Percentiles rank a stretch among this genome's conserved stretches.
These are phyloP conservation scores for Chloroclysta siterata DNA, from an alignment of 2,888 invertebrate genomes.

Conservation along the genomic window DNA sequence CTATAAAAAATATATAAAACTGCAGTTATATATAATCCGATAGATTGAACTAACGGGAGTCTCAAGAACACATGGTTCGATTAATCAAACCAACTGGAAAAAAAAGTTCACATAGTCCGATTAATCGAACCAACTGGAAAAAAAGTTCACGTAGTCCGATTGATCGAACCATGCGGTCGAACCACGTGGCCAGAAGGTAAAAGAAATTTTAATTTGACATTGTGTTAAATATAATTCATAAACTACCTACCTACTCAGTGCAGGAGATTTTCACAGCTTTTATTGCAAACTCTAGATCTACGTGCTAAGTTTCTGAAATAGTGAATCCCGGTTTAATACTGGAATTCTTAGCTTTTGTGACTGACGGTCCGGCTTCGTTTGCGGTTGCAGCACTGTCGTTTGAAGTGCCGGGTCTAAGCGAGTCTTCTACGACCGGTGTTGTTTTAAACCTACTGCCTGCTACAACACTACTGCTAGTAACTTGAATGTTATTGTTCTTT, in stretches of 20 bases:
- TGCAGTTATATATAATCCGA: too few species aligned
- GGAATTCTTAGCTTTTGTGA: conserved; percentile 69
- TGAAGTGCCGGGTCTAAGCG: conserved; percentile 56
- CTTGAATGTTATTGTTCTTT: conserved; percentile 59
- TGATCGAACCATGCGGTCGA: too few species aligned
- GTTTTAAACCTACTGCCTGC: conserved; percentile 73
- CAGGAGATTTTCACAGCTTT: conserved; percentile 23
- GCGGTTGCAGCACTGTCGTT: conserved; percentile 57
- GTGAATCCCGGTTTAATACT: conserved; percentile 71
- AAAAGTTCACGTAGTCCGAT: too few species aligned
- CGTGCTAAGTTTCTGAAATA: conserved; percentile 55
- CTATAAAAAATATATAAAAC: too few species aligned
- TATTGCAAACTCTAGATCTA: conserved; percentile 22
- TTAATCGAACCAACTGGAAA: too few species aligned
- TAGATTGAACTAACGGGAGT: too few species aligned
- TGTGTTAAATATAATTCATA: neutral
- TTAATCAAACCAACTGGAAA: too few species aligned
- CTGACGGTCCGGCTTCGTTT: conserved; percentile 52
- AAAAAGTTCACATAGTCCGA: too few species aligned
- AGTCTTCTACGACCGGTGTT: conserved; percentile 70
- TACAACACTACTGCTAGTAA: conserved; percentile 43
- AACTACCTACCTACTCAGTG: conserved; percentile 9
- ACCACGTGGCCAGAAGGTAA: too few species aligned
- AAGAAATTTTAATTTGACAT: too few species aligned
- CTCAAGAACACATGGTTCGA: too few species aligned